A percentile compares a stretch with the other conserved stretches of the same genome.
These are phyloP conservation scores for Ardeotis arabs DNA, from an alignment of 2,113 vertebrate genomes.

Conservation along the genomic window DNA sequence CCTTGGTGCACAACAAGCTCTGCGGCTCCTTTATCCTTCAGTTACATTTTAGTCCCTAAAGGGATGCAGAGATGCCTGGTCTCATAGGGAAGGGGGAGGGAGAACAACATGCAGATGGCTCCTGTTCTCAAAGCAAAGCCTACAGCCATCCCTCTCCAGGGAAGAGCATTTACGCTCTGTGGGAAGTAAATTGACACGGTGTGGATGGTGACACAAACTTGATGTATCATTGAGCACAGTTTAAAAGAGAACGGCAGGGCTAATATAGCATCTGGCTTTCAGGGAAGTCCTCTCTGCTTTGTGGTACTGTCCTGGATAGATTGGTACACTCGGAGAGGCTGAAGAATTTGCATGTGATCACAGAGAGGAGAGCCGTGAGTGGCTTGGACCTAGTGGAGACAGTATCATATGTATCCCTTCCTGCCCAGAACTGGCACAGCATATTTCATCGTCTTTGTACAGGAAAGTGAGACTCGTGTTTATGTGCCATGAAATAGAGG, in stretches of 20 bases:
- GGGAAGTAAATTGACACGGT: not conserved
- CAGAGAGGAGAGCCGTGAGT: not conserved
- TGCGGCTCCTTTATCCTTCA: not conserved
- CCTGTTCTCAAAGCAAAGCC: not conserved
- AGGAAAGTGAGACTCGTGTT: not conserved
- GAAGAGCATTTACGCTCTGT: not conserved
- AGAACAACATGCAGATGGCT: not conserved
- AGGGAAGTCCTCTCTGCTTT: not conserved
- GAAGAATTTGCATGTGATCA: not conserved
- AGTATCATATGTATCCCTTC: not conserved
- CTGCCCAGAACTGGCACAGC: not conserved
- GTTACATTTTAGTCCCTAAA: not conserved
- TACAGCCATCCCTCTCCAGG: not conserved
- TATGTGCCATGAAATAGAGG: not conserved
- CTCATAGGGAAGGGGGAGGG: not conserved
- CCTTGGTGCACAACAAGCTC: not conserved
- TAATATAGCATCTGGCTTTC: not conserved
- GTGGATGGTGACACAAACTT: not conserved
- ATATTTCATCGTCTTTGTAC: not conserved
- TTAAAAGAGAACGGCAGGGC: not conserved
- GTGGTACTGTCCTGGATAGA: not conserved
- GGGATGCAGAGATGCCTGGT: not conserved
- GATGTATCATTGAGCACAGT: not conserved
- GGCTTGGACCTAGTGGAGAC: not conserved
- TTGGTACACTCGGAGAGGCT: not conserved